phyloP scores from a whole-genome alignment of 2,113 vertebrate genomes.

The Lasiurus cinereus region DNA sequence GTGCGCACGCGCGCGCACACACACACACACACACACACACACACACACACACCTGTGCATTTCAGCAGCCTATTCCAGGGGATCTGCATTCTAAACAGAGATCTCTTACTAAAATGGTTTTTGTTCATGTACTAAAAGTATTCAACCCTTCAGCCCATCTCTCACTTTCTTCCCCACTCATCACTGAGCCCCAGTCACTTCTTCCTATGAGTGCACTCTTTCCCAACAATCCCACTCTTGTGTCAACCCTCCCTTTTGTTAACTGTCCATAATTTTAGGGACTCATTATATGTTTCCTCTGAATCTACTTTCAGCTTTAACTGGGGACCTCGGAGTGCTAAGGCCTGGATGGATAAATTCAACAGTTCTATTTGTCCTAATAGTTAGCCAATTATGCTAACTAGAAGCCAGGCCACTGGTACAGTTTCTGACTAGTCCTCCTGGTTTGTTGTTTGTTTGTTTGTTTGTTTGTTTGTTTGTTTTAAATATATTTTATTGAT shows the following conservation, averaged over 20 bases:
- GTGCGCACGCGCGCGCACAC: background rate
- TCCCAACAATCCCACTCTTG: background rate
- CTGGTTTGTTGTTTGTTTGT: too few relatives aligned
- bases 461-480: too few relatives aligned
- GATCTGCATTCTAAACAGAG: background rate
- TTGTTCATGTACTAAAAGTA: background rate
- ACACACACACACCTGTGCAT: background rate
- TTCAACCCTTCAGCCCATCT: background rate
- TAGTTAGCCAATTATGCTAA: background rate
- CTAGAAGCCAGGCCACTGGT: background rate
- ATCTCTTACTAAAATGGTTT: background rate
- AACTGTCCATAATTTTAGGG: background rate
- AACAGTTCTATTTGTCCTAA: background rate
- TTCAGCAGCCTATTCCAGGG: background rate
- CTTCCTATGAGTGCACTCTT: background rate
- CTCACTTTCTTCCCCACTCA: background rate
- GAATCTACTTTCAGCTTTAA: background rate
- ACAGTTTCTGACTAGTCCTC: background rate
- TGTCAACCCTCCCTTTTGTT: background rate
- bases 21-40: too few relatives aligned
- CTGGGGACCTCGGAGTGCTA: background rate
- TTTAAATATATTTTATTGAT: too few relatives aligned
- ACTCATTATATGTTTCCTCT: background rate
- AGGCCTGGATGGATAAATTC: background rate
- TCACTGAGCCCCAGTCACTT: background rate